These are phyloP conservation scores for Bubalus kerabau DNA, from an alignment of 2,113 vertebrate species.

Conservation along the genomic window DNA sequence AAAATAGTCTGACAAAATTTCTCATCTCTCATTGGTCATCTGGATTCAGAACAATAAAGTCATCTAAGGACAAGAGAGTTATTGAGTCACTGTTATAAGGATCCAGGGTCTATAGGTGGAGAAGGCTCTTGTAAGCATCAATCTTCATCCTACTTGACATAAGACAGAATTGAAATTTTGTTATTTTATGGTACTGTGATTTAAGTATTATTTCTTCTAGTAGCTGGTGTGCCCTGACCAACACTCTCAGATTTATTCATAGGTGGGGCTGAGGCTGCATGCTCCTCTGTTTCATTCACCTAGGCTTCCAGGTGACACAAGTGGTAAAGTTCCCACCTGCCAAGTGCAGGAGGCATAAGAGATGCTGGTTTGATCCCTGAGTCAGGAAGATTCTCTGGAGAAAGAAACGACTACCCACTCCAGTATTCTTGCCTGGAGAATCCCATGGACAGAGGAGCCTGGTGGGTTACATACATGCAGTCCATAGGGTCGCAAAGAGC, in stretches of 20 bases:
- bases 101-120: not conserved
- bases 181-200: not conserved
- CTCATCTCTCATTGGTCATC: not conserved
- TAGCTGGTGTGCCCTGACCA: not conserved
- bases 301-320: accelerated
- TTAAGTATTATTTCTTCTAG: not conserved
- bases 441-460: not conserved
- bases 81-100: not conserved
- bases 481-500: not conserved
- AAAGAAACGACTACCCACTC: not conserved
- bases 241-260: not conserved
- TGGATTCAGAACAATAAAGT: not conserved
- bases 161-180: not conserved
- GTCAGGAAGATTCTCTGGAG: not conserved
- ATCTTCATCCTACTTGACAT: not conserved
- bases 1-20: not conserved
- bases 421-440: not conserved
- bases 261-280: not conserved
- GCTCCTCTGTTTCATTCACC: not conserved
- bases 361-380: not conserved
- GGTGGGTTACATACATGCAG: not conserved
- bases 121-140: not conserved
- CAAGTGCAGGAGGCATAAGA: not conserved
- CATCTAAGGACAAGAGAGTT: not conserved
- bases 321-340: not conserved